Percentiles rank a stretch among this genome's conserved stretches.
These are phyloP conservation scores for Chalcosyrphus nemorum DNA, from an alignment of 2,888 invertebrate genomes.

Conservation along the genomic window DNA sequence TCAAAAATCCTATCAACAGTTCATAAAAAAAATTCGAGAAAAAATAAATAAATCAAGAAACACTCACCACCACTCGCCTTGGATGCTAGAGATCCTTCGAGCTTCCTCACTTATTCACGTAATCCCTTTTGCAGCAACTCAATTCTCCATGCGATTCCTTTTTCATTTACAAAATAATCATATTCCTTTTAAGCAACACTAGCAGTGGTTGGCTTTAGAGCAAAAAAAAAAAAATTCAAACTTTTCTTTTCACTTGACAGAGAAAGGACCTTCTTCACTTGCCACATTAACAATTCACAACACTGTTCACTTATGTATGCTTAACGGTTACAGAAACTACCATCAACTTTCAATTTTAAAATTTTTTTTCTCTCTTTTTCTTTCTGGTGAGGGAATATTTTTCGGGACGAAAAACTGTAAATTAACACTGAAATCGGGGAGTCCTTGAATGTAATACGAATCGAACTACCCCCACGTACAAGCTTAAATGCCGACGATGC, in stretches of 20 bases:
- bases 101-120: slow-evolving; percentile 40
- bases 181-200: slow-evolving; percentile 13
- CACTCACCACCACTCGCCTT: slow-evolving; percentile 36
- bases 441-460: not conserved
- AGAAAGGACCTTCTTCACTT: slow-evolving; percentile 15
- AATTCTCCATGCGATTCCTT: slow-evolving; percentile 23
- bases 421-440: not conserved
- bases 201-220: slow-evolving; percentile 4
- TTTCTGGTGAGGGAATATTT: too few species aligned
- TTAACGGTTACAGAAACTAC: not conserved
- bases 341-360: slow-evolving; percentile 1
- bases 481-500: slow-evolving; percentile 1
- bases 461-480: not conserved
- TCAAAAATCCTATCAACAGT: not conserved
- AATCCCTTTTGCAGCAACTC: slow-evolving; percentile 52
- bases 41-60: not conserved
- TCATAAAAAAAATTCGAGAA: not conserved
- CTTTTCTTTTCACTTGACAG: not conserved
- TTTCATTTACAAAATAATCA: slow-evolving; percentile 41
- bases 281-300: slow-evolving; percentile 28
- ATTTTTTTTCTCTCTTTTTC: too few species aligned
- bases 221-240: slow-evolving; percentile 16
- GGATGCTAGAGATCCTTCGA: slow-evolving; percentile 7
- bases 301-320: not conserved
- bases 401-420: not conserved